Evolutionary conservation across 2,888 invertebrate genomes (phyloP), one percentile per base, ranked within the genome.

Genomic region (Chloroclystis v-ata): DNA sequence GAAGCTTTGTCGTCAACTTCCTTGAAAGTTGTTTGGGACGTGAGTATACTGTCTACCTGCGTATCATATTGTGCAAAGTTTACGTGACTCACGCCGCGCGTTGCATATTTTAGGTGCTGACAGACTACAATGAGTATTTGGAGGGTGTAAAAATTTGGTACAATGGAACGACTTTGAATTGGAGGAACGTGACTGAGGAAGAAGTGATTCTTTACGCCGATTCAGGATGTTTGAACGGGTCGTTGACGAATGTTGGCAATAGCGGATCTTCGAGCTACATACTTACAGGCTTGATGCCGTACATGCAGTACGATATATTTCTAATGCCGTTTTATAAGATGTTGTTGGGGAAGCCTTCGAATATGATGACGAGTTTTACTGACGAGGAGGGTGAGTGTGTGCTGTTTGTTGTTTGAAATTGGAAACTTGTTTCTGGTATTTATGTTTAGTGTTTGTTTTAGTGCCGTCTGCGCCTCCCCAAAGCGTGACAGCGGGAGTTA

Each of bases 301-400:
- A 92, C 75, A 95, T 94, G 20, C 93, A 94, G 71, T 98, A 98
- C 74, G 97, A 97, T 78, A 93, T 98, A 67, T 97, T 97, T 74
- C 89, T 97, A 48, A 94, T 95, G 66, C 97, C 97, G 0, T 97
- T 95, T 78, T 96, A 94, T 76, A 94, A 94, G 73, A 93, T 92
- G 57, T 90, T 96, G 52, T 93, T 98, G 70, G 98, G 98, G 4
- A 95, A 95, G 68, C 97, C 97, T 8, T 97, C 97, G 43, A 98
- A 98, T 85, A 94, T 95, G 4, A 93, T 95, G 83, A 89, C 93
- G 9, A 94, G 94, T 13, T 92, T 92, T 58, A 97, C 97, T 0
- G 89, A 94, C 51, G 97, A 97, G 84, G 97, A 97, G 75, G 92
- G 91, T 91, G 69, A 82, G 82, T 42, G n/a, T 37, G 20, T 9